Base-by-base conservation (phyloP, 2,797 vertebrate species). In the Bradypodion pumilum region DNA sequence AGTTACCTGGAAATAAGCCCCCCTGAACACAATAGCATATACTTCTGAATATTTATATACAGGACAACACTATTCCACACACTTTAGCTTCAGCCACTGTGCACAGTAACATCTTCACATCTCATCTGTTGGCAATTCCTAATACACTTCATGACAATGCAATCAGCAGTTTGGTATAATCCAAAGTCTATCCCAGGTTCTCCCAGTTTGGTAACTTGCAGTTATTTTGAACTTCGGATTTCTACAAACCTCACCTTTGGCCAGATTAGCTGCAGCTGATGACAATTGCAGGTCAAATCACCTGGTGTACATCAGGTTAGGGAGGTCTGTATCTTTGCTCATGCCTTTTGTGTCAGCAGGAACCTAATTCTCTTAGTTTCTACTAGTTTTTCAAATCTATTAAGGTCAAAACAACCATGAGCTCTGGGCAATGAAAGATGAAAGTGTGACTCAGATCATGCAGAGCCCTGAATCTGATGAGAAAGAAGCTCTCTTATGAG, bases 341-440 rank as follows among this genome's bases (percentile, higher is more conserved):
- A 27, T 0, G 0, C 56, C 1, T 8, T 1, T 4, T 63, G 52
- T 56, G 3, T 56, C 13, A 19, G 52, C 19, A 56, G 52, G 52
- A 56, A 56, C 1, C 0, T 0, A 2, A 82, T 88, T 80, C 32
- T 87, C 73, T 80, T 7, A 29, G 65, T 25, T 1, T n/a, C 0
- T 19, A 35, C 80, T 0, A 1, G 16, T 32, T 87, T 25, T 49
- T 72, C 65, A 78, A 59, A 73, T 87, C 42, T 86, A 81, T 60
- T 52, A 77, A 66, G 83, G 65, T 62, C 74, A 83, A 82, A 90
- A 63, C 15, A 82, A 52, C 37, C 84, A n/a, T 16, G 16, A n/a
- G 66, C 42, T 78, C 74, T 86, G 88, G 82, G 82, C 85, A 88
- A 70, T 82, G 79, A 90, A 90, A 84, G 87, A 85, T 70, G 63